Evolutionary conservation across 2,113 vertebrate species (phyloP), one percentile per base, ranked within the genome.

Genomic region (Tautogolabrus adspersus): DNA sequence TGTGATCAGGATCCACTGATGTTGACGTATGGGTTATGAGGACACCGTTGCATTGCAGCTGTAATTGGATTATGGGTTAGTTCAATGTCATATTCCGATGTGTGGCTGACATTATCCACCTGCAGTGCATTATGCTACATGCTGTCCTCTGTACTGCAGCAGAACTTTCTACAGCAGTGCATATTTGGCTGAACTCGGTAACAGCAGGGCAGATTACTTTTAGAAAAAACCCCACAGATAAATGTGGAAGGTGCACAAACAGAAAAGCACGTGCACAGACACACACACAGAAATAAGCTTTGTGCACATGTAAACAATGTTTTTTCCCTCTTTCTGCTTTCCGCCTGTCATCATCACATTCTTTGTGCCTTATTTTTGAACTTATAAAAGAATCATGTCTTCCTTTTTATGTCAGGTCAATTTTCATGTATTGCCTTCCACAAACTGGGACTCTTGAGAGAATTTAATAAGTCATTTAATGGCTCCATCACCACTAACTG

Each of bases 391-490:
- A 85, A 76, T 72, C 19, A 51, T 57, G 37, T 63, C 62, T 72
- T 75, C 56, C 65, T 82, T 81, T 81, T 72, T 19, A 72, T 77
- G 63, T 77, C 69, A 57, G 13, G 68, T 83, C 69, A 79, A 69
- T 66, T 82, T 77, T 66, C 71, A 89, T 52, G 68, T 67, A 82
- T 71, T 69, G 72, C 78, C 75, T 84, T 86, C 75, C 75, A 79
- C 82, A 77, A 84, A 90, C 83, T 77, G 63, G 44, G 73, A 77
- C 70, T 89, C 76, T 80, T 82, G 81, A 83, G 78, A 87, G 77
- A 83, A 88, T 89, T 82, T 74, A 88, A 87, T 88, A 88, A 92
- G 84, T 92, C 54, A 88, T 90, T 90, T 91, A 87, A 80, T 78
- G 81, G 73, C 76, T 90, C 82, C 71, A 80, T 91, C 87, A 73